Evolutionary conservation across 2,888 invertebrate genomes (phyloP).

Genomic region (Nipponacmea schrenckii): DNA sequence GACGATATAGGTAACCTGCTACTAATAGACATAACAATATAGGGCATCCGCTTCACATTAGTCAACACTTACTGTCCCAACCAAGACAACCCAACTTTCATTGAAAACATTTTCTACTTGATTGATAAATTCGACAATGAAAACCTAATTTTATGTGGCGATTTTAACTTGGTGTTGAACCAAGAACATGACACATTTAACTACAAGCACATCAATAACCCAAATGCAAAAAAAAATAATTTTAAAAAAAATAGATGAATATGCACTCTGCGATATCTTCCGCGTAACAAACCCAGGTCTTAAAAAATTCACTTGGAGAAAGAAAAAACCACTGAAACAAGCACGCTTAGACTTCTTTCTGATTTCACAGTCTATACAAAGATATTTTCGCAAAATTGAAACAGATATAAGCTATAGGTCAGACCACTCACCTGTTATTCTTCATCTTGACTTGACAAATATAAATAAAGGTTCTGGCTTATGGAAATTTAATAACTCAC

Average conservation of each 20-base stretch:
- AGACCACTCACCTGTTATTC: slow-evolving; percentile 2
- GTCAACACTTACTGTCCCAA: background rate
- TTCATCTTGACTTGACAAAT: background rate
- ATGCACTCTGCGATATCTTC: background rate
- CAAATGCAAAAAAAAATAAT: slow-evolving; percentile 12
- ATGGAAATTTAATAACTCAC: slow-evolving; percentile 25
- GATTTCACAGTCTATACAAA: no score
- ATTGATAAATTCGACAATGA: background rate
- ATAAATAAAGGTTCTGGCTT: slow-evolving; percentile 14
- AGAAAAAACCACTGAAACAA: no score
- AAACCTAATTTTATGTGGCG: background rate
- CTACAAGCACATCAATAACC: no score
- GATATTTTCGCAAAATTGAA: background rate
- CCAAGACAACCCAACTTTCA: background rate
- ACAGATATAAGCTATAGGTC: slow-evolving; percentile 13
- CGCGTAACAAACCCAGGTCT: background rate
- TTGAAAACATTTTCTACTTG: background rate
- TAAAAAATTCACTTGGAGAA: background rate
- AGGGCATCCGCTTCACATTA: background rate
- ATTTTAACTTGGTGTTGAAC: no score
- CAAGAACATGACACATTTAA: no score
- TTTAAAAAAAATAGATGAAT: slow-evolving; percentile 3
- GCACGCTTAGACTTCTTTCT: no score
- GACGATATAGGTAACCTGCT: no score
- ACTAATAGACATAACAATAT: background rate